These are phyloP conservation scores for Monodelphis domestica DNA, from an alignment of 2,797 vertebrate genomes.

Conservation along the genomic window DNA sequence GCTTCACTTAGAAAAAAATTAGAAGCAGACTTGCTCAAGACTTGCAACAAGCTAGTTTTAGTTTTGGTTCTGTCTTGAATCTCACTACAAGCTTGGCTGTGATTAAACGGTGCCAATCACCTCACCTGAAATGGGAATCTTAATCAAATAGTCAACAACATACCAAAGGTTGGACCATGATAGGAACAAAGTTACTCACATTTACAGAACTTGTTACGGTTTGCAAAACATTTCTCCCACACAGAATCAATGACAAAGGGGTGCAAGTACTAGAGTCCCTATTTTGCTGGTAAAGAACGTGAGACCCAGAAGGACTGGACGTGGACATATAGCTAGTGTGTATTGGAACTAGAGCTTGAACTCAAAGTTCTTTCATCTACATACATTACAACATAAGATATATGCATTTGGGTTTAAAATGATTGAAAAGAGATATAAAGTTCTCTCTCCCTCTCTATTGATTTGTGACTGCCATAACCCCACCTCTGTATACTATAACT, in stretches of 20 bases:
- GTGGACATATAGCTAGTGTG: background rate
- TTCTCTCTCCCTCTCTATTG: background rate
- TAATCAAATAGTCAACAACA: background rate
- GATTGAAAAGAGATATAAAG: background rate
- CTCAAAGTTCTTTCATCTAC: background rate
- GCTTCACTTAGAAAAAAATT: background rate
- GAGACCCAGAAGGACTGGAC: background rate
- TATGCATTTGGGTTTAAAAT: background rate
- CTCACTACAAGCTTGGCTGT: background rate
- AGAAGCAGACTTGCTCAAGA: background rate
- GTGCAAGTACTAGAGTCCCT: background rate
- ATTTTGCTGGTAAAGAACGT: background rate
- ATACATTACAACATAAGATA: background rate
- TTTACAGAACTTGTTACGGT: background rate
- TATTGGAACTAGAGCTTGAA: background rate
- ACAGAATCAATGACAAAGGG: background rate
- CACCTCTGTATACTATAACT: background rate
- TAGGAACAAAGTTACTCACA: background rate
- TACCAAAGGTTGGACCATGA: background rate
- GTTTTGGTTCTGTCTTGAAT: background rate
- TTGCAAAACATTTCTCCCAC: background rate
- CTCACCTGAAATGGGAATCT: background rate
- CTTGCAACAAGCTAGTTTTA: background rate
- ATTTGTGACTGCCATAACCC: background rate
- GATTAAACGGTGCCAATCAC: background rate